Percentiles rank a stretch among this genome's conserved stretches.
Evolutionary conservation across 2,888 invertebrate species (phyloP).

Genomic region (Tenodera sinensis): DNA sequence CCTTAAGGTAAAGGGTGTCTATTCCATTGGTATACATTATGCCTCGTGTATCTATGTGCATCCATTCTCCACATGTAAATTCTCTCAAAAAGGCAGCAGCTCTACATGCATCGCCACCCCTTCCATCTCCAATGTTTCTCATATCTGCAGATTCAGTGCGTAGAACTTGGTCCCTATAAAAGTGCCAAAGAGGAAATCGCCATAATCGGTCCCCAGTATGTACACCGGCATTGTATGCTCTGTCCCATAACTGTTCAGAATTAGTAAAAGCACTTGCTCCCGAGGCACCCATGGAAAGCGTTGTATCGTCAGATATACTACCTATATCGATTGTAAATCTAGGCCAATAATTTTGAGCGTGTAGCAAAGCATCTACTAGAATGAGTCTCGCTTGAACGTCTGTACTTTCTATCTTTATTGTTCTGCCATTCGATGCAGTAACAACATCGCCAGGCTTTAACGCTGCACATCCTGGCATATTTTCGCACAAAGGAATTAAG

Average conservation of each 20-base stretch:
- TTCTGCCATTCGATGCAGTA: constrained; percentile 67
- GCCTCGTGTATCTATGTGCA: constrained; percentile 73
- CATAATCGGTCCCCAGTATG: constrained; percentile 66
- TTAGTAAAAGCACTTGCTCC: constrained; percentile 64
- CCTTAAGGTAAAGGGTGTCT: constrained; percentile 56
- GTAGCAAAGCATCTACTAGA: constrained; percentile 66
- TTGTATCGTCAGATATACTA: constrained; percentile 62
- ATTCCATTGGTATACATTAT: constrained; percentile 64
- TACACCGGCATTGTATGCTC: constrained; percentile 53
- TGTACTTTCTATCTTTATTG: constrained; percentile 68
- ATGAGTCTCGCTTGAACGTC: constrained; percentile 66
- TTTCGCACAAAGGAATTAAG: constrained; percentile 64
- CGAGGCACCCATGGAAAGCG: constrained; percentile 55
- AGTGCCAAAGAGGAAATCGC: constrained; percentile 66
- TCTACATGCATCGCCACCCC: constrained; percentile 63
- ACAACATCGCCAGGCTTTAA: constrained; percentile 69
- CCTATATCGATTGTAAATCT: constrained; percentile 61
- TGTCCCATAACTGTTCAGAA: constrained; percentile 51
- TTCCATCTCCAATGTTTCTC: constrained; percentile 59
- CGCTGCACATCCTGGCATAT: constrained; percentile 64
- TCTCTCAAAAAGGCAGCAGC: constrained; percentile 73
- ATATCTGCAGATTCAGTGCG: constrained; percentile 54
- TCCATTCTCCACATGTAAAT: constrained; percentile 62
- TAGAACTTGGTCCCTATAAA: constrained; percentile 53
- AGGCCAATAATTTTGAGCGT: constrained; percentile 59